These are phyloP conservation scores for Machimus atricapillus DNA, from an alignment of 2,888 invertebrate genomes.

Conservation along the genomic window DNA sequence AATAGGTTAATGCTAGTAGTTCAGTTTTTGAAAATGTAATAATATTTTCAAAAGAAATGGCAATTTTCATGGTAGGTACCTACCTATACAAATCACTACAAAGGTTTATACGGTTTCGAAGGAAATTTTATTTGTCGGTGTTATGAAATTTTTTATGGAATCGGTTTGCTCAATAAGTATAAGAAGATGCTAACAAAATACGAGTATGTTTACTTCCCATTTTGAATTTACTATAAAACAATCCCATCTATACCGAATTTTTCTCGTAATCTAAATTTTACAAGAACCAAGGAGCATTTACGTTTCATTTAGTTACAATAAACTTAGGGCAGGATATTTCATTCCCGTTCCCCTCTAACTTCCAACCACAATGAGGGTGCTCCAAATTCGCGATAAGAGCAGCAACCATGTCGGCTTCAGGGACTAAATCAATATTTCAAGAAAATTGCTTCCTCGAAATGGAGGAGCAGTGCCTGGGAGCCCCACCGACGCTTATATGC, in stretches of 20 bases:
- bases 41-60: no score
- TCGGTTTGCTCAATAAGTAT: no score
- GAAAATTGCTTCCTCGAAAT: slow-evolving; percentile 4
- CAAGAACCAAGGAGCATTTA: background rate
- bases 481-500: background rate
- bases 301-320: background rate
- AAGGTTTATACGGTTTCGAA: no score
- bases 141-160: no score
- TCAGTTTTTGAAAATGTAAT: no score
- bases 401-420: background rate
- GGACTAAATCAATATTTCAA: slow-evolving; percentile 15
- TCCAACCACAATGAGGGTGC: background rate
- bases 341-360: background rate
- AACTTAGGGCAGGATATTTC: background rate
- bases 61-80: no score
- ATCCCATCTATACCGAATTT: background rate
- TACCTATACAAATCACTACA: no score
- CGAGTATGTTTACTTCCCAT: background rate
- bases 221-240: background rate
- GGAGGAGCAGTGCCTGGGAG: background rate
- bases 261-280: background rate
- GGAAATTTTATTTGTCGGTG: no score
- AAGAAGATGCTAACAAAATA: background rate
- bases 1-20: no score
- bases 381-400: background rate